Conservation (phyloP, 2,888 invertebrate genomes). For the Morpho helenor region DNA sequence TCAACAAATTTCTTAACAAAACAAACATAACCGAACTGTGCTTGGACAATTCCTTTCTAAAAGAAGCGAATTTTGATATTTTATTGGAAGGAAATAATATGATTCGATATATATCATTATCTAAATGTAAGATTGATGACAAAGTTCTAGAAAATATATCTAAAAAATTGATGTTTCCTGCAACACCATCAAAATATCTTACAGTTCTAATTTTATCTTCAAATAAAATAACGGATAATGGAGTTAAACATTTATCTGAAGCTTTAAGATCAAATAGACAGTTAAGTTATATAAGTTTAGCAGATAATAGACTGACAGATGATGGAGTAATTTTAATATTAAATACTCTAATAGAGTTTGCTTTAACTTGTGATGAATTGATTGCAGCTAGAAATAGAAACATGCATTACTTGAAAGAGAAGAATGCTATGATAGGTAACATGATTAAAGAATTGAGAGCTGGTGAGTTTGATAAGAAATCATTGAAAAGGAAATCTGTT, state of each 20-base stretch:
- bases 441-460: conserved; percentile 32
- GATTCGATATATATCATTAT: conserved; percentile 44
- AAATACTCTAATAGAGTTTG: conserved; percentile 38
- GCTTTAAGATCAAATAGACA: conserved; percentile 45
- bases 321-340: conserved; percentile 40
- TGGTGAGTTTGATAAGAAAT: conserved; percentile 32
- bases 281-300: conserved; percentile 48
- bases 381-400: conserved; percentile 30
- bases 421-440: conserved; percentile 30
- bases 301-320: conserved; percentile 49
- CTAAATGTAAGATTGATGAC: conserved; percentile 49
- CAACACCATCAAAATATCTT: conserved; percentile 42
- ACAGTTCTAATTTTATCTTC: conserved; percentile 46
- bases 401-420: conserved; percentile 38
- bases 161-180: conserved; percentile 32
- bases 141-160: conserved; percentile 37
- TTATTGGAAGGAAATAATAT: conserved; percentile 34
- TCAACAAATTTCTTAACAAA: conserved; percentile 37
- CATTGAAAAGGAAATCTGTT: conserved; percentile 28
- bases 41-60: conserved; percentile 40
- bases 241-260: conserved; percentile 39
- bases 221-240: conserved; percentile 51
- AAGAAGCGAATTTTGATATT: conserved; percentile 42
- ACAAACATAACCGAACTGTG: conserved; percentile 49
- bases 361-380: conserved; percentile 40